phyloP scores from a whole-genome alignment of 2,113 vertebrate species.

The Talpa occidentalis region DNA sequence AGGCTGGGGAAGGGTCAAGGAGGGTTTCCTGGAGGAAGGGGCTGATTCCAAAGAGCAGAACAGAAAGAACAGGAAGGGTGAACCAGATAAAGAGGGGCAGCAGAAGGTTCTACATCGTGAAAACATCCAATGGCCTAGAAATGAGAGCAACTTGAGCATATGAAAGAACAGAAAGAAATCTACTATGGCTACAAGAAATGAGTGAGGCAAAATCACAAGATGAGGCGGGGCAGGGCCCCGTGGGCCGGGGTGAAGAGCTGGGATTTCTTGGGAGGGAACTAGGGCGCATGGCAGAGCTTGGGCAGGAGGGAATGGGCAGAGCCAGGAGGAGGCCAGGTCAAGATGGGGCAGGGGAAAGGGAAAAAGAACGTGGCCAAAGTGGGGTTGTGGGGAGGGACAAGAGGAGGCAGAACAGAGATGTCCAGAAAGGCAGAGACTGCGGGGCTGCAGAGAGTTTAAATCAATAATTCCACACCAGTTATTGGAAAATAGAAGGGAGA shows the following conservation, averaged over 20 bases:
- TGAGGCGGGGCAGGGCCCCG: background rate
- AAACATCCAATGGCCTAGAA: background rate
- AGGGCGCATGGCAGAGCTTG: background rate
- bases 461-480: background rate
- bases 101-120: background rate
- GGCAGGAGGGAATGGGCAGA: background rate
- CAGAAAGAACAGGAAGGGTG: background rate
- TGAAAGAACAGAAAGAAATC: background rate
- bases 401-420: background rate
- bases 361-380: no score
- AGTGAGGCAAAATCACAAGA: background rate
- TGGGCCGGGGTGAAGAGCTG: background rate
- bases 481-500: background rate
- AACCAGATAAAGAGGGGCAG: background rate
- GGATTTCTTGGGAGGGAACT: background rate
- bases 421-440: background rate
- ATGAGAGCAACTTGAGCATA: background rate
- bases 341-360: no score
- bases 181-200: background rate
- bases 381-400: background rate
- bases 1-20: background rate
- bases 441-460: background rate
- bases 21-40: background rate
- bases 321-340: background rate
- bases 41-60: background rate